Base-by-base conservation (phyloP, 2,113 vertebrate species). In the Toxotes chatareus region DNA sequence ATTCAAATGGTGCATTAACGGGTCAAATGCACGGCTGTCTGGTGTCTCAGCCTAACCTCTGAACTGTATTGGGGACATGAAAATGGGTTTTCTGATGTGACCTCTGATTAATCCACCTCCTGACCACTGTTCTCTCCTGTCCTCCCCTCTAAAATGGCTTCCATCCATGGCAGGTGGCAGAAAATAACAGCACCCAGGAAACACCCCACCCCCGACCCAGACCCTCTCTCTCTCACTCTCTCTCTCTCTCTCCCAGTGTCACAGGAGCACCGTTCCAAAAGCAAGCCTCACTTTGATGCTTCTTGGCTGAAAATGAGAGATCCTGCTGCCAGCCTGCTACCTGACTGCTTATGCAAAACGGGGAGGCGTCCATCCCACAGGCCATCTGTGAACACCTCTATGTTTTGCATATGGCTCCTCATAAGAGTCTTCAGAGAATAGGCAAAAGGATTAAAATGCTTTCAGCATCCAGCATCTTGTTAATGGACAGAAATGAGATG, bases 401-500 rank as follows among this genome's bases (percentile, higher is more conserved):
- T 56, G 47, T 60, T 82, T 74, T 68, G 23, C 55, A 84, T 68
- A 65, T 38, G 60, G 23, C 32, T 82, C 44, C 51, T 7, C 63
- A 36, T n/a, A 19, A 63, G 36, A 55, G 46, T 31, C 40, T 79
- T 56, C 49, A 59, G 27, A 40, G 69, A 47, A 57, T 46, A 49
- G 38, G 57, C 31, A 19, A 23, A 76, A 12, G 31, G 42, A 77
- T 88, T 78, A 46, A 82, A 73, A 76, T 69, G 42, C 68, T 76
- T 69, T 61, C 63, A 49, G 31, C 11, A 38, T 56, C 61, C 72
- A 53, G 59, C 4, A 5, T 55, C 23, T 72, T 73, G 76, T 72
- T 88, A 68, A 69, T 55, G 46, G 62, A 75, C 44, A 44, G 49
- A 69, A 76, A 82, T 68, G 13, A 70, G n/a, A 80, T 46, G 49